phyloP scores from a whole-genome alignment of 2,888 invertebrate species.

The Drosophila histrio region DNA sequence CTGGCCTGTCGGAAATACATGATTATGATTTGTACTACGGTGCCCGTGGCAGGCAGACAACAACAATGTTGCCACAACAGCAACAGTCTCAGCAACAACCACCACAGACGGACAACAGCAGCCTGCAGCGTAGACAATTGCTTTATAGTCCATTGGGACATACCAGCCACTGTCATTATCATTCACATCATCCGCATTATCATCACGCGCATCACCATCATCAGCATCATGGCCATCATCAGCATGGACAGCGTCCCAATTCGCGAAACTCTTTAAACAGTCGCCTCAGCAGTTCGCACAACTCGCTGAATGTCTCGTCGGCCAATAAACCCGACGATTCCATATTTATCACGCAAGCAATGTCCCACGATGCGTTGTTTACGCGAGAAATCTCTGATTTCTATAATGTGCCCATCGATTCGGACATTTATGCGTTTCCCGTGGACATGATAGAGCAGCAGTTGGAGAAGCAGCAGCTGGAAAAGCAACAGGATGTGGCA shows the following conservation, averaged over 20 bases:
- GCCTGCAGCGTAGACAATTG: conserved; percentile 76
- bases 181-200: conserved; percentile 47
- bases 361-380: conserved; percentile 92
- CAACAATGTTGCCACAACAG: background rate
- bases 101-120: conserved; percentile 50
- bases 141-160: conserved; percentile 83
- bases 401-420: conserved; percentile 95
- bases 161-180: conserved; percentile 78
- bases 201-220: conserved; percentile 35
- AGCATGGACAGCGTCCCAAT: conserved; percentile 87
- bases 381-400: conserved; percentile 92
- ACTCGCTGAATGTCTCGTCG: conserved; percentile 89
- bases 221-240: conserved; percentile 59
- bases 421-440: conserved; percentile 94
- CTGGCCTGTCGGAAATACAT: conserved; percentile 82
- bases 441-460: conserved; percentile 88
- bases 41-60: conserved; percentile 59
- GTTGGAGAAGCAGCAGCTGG: conserved; percentile 21
- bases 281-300: conserved; percentile 93
- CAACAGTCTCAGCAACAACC: conserved; percentile 3
- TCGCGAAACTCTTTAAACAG: conserved; percentile 91
- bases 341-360: conserved; percentile 94
- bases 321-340: conserved; percentile 92
- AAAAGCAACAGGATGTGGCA: conserved; percentile 15
- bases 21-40: conserved; percentile 84